Evolutionary conservation across 2,113 vertebrate genomes (phyloP).

Genomic region (Clarias gariepinus): DNA sequence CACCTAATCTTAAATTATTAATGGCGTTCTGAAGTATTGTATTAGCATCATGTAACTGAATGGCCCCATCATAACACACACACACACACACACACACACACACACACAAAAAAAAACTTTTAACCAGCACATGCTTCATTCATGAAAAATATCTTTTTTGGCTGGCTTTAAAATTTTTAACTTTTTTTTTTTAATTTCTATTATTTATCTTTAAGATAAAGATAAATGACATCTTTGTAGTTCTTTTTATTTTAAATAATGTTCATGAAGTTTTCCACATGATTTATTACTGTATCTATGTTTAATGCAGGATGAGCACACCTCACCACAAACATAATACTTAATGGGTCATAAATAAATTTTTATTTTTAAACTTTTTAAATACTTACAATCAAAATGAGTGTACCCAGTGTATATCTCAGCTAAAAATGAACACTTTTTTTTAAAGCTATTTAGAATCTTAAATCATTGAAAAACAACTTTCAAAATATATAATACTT

Average conservation of each 20-base stretch:
- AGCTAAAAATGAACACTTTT: not conserved
- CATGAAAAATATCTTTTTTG: not conserved
- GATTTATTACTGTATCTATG: conserved; percentile 63
- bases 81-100: no score
- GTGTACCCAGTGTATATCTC: not conserved
- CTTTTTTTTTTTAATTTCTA: no score
- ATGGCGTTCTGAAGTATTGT: conserved; percentile 13
- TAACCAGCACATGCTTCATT: not conserved
- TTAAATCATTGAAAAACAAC: not conserved
- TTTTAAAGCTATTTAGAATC: not conserved
- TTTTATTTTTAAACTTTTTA: no score
- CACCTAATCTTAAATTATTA: not conserved
- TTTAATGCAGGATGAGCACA: conserved; percentile 27
- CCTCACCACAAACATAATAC: not conserved
- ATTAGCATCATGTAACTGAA: conserved; percentile 56
- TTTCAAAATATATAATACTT: not conserved
- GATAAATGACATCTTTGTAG: conserved; percentile 27
- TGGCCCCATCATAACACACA: conserved; percentile 55
- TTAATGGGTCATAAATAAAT: not conserved
- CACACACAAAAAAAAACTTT: conserved; percentile 47
- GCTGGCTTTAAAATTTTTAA: not conserved
- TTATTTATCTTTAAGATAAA: not conserved
- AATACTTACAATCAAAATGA: no score
- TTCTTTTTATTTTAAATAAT: conserved; percentile 43
- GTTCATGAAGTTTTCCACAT: conserved; percentile 60